These are phyloP conservation scores for Drosophila imparisetae DNA, from an alignment of 2,888 invertebrate genomes.

Conservation along the genomic window DNA sequence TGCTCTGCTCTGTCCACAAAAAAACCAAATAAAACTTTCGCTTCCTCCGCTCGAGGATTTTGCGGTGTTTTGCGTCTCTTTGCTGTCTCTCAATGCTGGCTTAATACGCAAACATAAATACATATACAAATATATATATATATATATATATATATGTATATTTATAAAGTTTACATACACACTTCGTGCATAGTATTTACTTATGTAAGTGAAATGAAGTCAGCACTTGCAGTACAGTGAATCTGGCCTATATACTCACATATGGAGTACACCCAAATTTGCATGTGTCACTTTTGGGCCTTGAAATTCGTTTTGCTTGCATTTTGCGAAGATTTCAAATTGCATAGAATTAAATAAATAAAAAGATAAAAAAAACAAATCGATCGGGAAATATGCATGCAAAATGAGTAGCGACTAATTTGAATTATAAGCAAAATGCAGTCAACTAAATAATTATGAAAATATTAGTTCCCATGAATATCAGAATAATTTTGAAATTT, in stretches of 20 bases:
- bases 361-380: background rate
- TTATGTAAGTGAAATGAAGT: constrained; percentile 60
- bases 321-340: background rate
- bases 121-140: background rate
- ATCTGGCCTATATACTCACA: constrained; percentile 69
- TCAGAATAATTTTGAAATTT: background rate
- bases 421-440: background rate
- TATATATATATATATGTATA: constrained; percentile 6
- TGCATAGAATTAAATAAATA: background rate
- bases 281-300: constrained; percentile 7
- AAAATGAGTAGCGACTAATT: background rate
- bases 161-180: background rate
- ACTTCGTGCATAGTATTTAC: background rate
- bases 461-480: background rate
- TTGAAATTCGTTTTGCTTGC: background rate
- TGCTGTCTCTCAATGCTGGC: constrained; percentile 4
- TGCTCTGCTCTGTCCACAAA: background rate
- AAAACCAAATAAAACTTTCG: background rate
- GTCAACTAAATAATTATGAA: background rate
- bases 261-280: constrained; percentile 24
- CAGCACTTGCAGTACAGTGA: constrained; percentile 43
- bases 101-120: background rate
- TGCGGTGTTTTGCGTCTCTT: constrained; percentile 18
- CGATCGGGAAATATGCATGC: background rate
- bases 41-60: constrained; percentile 9